Percentiles rank a stretch among this genome's conserved stretches.
Evolutionary conservation across 2,113 vertebrate species (phyloP).

Genomic region (Heterochromis multidens): DNA sequence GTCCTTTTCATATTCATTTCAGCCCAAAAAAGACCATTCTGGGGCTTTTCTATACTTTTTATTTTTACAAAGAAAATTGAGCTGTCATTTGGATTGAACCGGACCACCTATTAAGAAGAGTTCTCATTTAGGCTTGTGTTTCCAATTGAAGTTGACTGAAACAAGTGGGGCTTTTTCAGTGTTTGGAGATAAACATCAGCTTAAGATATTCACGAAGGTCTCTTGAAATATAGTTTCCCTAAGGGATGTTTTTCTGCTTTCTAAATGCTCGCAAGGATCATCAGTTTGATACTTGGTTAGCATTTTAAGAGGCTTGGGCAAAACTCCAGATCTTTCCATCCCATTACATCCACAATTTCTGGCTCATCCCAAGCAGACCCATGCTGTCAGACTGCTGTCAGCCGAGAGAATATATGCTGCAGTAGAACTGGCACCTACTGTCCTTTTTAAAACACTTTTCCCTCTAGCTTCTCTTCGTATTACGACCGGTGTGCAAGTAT

Average conservation of each 20-base stretch:
- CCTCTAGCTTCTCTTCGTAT: neutral
- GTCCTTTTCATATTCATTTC: slow-evolving; percentile 65
- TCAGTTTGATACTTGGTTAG: slow-evolving; percentile 17
- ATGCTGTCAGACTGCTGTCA: slow-evolving; percentile 17
- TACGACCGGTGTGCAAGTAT: neutral
- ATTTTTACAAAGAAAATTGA: slow-evolving; percentile 44
- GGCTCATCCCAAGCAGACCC: slow-evolving; percentile 3
- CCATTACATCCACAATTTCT: slow-evolving; percentile 34
- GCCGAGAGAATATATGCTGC: slow-evolving; percentile 2
- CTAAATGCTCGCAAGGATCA: neutral
- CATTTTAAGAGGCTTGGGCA: slow-evolving; percentile 52
- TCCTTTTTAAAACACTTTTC: neutral
- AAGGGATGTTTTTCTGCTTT: neutral
- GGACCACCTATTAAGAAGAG: slow-evolving; percentile 49
- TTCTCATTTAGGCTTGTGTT: neutral
- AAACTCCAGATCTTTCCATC: slow-evolving; percentile 41
- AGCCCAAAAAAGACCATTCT: slow-evolving; percentile 6
- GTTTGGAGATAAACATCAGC: neutral
- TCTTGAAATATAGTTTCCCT: neutral
- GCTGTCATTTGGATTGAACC: slow-evolving; percentile 34
- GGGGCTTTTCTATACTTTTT: slow-evolving; percentile 15
- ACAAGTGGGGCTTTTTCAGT: neutral
- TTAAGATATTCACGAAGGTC: neutral
- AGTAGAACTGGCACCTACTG: neutral
- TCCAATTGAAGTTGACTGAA: neutral